phyloP scores from a whole-genome alignment of 2,113 vertebrate species.

The Daboia siamensis region DNA sequence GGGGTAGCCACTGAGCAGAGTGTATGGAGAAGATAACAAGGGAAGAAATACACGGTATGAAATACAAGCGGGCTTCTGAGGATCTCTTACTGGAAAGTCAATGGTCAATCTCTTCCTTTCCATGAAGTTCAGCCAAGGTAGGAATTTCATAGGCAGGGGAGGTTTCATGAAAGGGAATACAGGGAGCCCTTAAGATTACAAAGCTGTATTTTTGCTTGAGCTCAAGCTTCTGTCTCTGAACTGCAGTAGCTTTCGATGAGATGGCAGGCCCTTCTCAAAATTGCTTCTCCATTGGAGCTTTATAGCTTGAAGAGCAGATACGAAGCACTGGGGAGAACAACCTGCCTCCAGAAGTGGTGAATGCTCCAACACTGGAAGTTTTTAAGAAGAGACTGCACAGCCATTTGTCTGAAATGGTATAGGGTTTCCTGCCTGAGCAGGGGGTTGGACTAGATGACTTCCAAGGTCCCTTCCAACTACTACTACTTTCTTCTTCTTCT shows the following conservation, averaged over 20 bases:
- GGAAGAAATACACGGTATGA: background rate
- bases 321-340: background rate
- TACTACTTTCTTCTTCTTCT: too few species aligned
- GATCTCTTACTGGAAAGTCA: background rate
- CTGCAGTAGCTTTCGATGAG: background rate
- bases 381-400: too few species aligned
- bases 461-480: too few species aligned
- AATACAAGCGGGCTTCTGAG: background rate
- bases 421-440: too few species aligned
- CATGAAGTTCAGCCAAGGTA: background rate
- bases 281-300: background rate
- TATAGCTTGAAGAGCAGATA: slow-evolving; percentile 10
- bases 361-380: too few species aligned
- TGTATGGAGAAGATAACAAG: background rate
- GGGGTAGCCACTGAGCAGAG: background rate
- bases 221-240: background rate
- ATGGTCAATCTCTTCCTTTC: background rate
- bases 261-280: slow-evolving; percentile 1
- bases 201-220: background rate
- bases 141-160: background rate
- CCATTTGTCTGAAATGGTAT: too few species aligned
- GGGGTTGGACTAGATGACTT: too few species aligned
- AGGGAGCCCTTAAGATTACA: background rate
- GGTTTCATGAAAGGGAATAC: background rate
- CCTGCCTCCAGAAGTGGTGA: too few species aligned